Evolutionary conservation across 2,888 invertebrate species (phyloP).

Genomic region (Drosophila affinis): DNA sequence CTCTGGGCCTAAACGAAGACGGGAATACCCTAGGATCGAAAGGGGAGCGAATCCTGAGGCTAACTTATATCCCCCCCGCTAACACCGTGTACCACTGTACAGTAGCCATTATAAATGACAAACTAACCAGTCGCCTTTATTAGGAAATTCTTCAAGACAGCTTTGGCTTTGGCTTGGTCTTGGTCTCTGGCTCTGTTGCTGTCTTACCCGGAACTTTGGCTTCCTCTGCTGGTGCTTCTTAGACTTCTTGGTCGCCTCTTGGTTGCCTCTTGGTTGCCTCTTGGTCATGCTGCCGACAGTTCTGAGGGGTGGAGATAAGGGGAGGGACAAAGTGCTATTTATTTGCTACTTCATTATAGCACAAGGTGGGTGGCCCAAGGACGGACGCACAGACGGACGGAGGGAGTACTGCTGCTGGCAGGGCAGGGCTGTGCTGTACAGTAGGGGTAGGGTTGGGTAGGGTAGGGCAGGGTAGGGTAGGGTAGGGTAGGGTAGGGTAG

Average conservation of each 20-base stretch:
- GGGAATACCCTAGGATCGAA: not conserved
- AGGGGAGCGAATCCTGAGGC: not conserved
- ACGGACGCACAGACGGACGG: not conserved
- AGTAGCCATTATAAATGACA: constrained; percentile 57
- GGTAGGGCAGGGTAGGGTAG: too few relatives aligned
- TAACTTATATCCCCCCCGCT: not conserved
- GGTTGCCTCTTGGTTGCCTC: not conserved
- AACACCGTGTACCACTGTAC: not conserved
- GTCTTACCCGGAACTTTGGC: not conserved
- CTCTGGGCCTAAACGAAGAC: not conserved
- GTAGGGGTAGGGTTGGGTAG: too few relatives aligned
- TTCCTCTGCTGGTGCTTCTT: constrained; percentile 34
- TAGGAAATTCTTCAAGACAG: constrained; percentile 31
- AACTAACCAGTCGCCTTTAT: constrained; percentile 64
- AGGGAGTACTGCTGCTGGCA: not conserved
- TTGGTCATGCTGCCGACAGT: constrained; percentile 39
- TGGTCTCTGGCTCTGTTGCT: constrained; percentile 13
- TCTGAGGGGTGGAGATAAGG: not conserved
- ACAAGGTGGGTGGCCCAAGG: constrained; percentile 47
- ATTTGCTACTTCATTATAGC: constrained; percentile 74
- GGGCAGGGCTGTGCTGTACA: too few relatives aligned
- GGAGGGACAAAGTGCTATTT: constrained; percentile 53
- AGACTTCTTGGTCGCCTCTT: not conserved
- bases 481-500: too few relatives aligned
- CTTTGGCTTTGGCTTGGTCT: constrained; percentile 14